Base-by-base conservation (phyloP, 2,113 vertebrate species). In the Boulengeromyrus knoepffleri region DNA sequence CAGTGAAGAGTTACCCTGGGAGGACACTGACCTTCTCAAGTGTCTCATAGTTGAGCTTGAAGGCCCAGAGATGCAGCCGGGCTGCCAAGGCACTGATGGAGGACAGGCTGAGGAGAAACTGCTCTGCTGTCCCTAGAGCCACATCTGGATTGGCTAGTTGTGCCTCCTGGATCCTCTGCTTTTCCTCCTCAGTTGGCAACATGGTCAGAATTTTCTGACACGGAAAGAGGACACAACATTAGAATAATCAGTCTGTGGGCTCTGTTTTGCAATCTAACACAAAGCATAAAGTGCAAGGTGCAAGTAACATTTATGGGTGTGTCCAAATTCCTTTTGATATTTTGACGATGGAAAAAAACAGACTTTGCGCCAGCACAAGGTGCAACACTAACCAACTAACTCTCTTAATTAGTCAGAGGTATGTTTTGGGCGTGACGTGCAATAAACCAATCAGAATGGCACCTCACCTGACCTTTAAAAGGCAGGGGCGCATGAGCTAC, bases 51-150 rank as follows among this genome's bases (percentile, higher is more conserved):
- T 99, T 98, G 87, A 99, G 95, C 85, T 98, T 99, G 93, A 98
- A 99, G 90, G 97, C 96, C 98, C 98, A 99, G 90, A 99, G 98
- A 94, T 99, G 98, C n/a, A 99, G 96, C 3, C 98, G 96, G 87
- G 97, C 95, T 0, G 95, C 95, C 90, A 99, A 95, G 90, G 96
- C 97, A 0, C 96, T 97, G 90, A 99, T 97, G 84, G 98, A 98
- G 90, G 97, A 96, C 58, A 99, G 94, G 36, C 96, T 95, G 19
- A 97, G 95, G 31, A 99, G 95, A 90, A 99, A 99, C 91, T 97
- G 97, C 92, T 99, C 98, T 0, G 98, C 98, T 0, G 97, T 95
- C 13, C 98, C 98, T 91, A 99, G 91, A 1, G 97, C 97, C 8
- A 98, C 36, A 0, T 98, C 98, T 0, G 98, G 98, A 77, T 96